Conservation (phyloP, 1,140 invertebrate genomes). For the Brachystomella parvula region DNA sequence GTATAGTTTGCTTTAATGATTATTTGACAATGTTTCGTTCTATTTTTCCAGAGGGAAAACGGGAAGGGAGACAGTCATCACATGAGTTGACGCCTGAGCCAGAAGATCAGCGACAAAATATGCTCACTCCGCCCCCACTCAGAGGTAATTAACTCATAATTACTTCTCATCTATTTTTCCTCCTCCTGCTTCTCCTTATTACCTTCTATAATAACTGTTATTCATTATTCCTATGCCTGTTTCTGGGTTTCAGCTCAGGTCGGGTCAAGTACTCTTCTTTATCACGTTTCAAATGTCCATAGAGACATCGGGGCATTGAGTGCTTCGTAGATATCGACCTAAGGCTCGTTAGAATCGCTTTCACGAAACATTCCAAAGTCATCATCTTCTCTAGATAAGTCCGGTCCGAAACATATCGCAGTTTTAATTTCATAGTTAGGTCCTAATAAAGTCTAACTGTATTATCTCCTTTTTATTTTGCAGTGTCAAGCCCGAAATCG, state of each 20-base stretch:
- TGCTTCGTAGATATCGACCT: slow-evolving; percentile 36
- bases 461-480: too few relatives aligned
- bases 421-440: slow-evolving; percentile 54
- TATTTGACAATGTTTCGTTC: slow-evolving; percentile 11
- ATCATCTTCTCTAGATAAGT: slow-evolving; percentile 14
- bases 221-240: too few relatives aligned
- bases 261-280: too few relatives aligned
- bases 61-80: slow-evolving; percentile 11
- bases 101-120: slow-evolving; percentile 31
- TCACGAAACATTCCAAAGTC: slow-evolving; percentile 19
- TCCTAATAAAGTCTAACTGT: too few relatives aligned
- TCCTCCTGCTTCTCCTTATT: too few relatives aligned
- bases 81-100: slow-evolving; percentile 34
- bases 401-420: neutral
- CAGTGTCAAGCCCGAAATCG: too few relatives aligned
- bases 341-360: slow-evolving; percentile 37
- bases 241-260: too few relatives aligned
- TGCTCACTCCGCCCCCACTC: slow-evolving; percentile 35
- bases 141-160: slow-evolving; percentile 25
- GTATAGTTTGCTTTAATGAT: neutral
- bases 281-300: too few relatives aligned
- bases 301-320: slow-evolving; percentile 32
- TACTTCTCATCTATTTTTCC: neutral
- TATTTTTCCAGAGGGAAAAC: slow-evolving; percentile 35
- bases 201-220: too few relatives aligned